Evolutionary conservation across 2,888 invertebrate genomes (phyloP).

Genomic region (Brenthis ino): DNA sequence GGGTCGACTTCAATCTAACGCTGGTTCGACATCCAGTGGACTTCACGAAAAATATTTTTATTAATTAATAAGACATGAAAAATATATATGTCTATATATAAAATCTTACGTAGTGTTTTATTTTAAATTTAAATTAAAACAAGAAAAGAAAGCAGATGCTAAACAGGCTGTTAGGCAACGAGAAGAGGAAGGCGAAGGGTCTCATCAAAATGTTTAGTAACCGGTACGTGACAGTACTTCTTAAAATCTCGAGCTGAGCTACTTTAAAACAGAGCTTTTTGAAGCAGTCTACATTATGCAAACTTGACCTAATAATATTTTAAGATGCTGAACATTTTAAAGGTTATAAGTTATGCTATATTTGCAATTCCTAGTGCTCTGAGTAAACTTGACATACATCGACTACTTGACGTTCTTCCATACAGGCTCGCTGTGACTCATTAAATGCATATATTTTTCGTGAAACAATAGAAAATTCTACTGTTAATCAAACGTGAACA

Average conservation of each 20-base stretch:
- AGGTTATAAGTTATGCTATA: conserved; percentile 5
- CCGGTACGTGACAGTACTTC: conserved; percentile 24
- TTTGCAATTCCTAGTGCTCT: conserved; percentile 5
- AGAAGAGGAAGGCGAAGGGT: conserved; percentile 12
- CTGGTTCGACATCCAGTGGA: no score
- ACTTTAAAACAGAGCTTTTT: conserved; percentile 24
- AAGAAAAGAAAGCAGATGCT: conserved; percentile 15
- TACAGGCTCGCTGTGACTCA: conserved; percentile 8
- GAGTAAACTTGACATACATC: conserved; percentile 27
- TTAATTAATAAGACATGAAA: no score
- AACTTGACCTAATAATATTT: conserved; percentile 31
- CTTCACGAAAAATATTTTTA: no score
- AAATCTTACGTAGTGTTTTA: not conserved
- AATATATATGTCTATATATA: not conserved
- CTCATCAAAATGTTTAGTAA: conserved; percentile 24
- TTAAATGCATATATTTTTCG: conserved; percentile 15
- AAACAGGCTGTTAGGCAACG: conserved; percentile 14
- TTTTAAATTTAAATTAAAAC: not conserved
- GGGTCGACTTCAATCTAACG: no score
- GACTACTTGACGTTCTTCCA: conserved; percentile 23
- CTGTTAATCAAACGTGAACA: not conserved
- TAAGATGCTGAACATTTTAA: conserved; percentile 23
- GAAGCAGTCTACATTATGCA: conserved; percentile 32
- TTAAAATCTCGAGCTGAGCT: conserved; percentile 13
- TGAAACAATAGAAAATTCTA: conserved; percentile 6